Percentiles rank a stretch among this genome's conserved stretches.
These are phyloP conservation scores for Tetranychus urticae DNA, from an alignment of 1,140 invertebrate genomes.

Conservation along the genomic window DNA sequence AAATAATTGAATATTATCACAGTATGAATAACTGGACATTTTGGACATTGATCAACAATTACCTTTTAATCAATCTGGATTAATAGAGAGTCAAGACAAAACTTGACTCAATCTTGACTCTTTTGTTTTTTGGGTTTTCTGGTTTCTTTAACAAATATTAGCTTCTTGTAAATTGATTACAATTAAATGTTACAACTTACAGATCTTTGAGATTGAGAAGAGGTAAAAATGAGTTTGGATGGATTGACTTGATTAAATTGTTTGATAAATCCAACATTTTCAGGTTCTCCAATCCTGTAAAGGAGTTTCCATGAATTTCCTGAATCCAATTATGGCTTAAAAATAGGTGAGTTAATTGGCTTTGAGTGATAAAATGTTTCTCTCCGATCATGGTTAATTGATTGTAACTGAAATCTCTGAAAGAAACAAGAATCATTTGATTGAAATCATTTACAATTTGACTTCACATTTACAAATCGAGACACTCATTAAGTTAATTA, in stretches of 20 bases:
- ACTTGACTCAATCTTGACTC: no score
- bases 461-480: no score
- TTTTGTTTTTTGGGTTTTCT: no score
- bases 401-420: slow-evolving; percentile 68
- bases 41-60: no score
- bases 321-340: slow-evolving; percentile 56
- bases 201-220: slow-evolving; percentile 56
- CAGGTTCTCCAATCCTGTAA: slow-evolving; percentile 46
- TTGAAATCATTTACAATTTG: no score
- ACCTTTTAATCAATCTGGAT: no score
- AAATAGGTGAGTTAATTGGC: slow-evolving; percentile 54
- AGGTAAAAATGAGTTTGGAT: slow-evolving; percentile 55
- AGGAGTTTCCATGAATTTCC: slow-evolving; percentile 45
- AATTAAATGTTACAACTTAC: slow-evolving; percentile 31
- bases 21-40: background rate
- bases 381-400: slow-evolving; percentile 41
- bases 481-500: no score
- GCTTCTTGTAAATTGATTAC: no score
- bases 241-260: slow-evolving; percentile 58
- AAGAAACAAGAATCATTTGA: no score
- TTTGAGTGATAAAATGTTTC: slow-evolving; percentile 38
- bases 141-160: no score
- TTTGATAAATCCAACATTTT: slow-evolving; percentile 70
- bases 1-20: background rate
- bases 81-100: no score